phyloP scores from a whole-genome alignment of 2,888 invertebrate species.

The Rotaria socialis region DNA sequence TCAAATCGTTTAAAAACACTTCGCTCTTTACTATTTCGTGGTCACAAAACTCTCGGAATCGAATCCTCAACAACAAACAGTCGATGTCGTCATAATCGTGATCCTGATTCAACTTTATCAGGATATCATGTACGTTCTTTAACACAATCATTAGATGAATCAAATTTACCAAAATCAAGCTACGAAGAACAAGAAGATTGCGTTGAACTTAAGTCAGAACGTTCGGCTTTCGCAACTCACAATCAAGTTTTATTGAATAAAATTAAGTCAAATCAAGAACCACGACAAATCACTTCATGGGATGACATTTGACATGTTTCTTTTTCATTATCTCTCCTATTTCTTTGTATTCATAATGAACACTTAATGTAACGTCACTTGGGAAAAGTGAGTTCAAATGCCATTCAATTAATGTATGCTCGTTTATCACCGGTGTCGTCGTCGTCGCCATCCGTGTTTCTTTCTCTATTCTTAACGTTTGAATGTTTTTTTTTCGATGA shows the following conservation, averaged over 20 bases:
- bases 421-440: slow-evolving; percentile 25
- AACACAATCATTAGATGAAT: not conserved
- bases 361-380: slow-evolving; percentile 8
- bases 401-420: slow-evolving; percentile 13
- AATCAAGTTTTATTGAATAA: not conserved
- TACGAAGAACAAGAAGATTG: slow-evolving; percentile 36
- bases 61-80: not conserved
- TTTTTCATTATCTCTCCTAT: not conserved
- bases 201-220: not conserved
- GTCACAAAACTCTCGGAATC: not conserved
- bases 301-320: slow-evolving; percentile 17
- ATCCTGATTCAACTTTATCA: not conserved
- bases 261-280: not conserved
- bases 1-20: slow-evolving; percentile 23
- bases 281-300: slow-evolving; percentile 18
- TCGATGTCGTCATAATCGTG: not conserved
- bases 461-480: not conserved
- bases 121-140: slow-evolving; percentile 10
- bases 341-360: slow-evolving; percentile 7
- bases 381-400: slow-evolving; percentile 14
- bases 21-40: not conserved
- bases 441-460: not conserved
- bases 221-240: not conserved
- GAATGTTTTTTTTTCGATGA: not conserved
- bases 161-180: not conserved